Evolutionary conservation across 2,888 invertebrate species (phyloP).

Genomic region (Xiphydria camelus): DNA sequence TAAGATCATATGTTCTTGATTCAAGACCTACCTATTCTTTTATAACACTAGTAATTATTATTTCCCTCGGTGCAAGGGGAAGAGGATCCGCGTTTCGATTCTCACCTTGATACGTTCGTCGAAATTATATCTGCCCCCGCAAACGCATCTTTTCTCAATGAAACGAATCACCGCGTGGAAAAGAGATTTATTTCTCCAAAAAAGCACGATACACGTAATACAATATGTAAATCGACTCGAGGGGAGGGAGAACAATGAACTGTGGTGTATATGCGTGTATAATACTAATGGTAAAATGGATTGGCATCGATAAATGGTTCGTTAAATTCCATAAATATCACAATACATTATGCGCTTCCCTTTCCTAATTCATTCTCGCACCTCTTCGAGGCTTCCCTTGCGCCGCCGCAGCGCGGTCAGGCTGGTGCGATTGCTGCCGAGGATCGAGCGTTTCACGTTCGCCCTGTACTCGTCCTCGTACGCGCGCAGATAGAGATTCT

Average conservation of each 20-base stretch:
- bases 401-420: slow-evolving; percentile 39
- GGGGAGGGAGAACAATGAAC: no score
- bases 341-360: slow-evolving; percentile 41
- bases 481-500: slow-evolving; percentile 51
- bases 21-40: no score
- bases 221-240: slow-evolving; percentile 48
- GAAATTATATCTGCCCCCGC: no score
- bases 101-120: no score
- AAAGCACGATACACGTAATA: slow-evolving; percentile 52
- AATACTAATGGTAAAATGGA: slow-evolving; percentile 49
- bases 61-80: no score
- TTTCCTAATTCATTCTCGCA: no score
- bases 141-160: no score
- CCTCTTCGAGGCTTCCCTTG: slow-evolving; percentile 44
- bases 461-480: slow-evolving; percentile 53
- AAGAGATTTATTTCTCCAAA: slow-evolving; percentile 46
- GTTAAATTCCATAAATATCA: slow-evolving; percentile 52
- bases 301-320: slow-evolving; percentile 53
- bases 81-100: no score
- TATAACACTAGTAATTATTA: no score
- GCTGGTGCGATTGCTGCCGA: slow-evolving; percentile 36
- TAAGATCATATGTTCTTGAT: no score
- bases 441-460: slow-evolving; percentile 52
- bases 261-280: slow-evolving; percentile 18
- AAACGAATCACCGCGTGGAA: slow-evolving; percentile 52